Conservation (phyloP, 2,113 vertebrate genomes). For the Cephalopholis sonnerati region DNA sequence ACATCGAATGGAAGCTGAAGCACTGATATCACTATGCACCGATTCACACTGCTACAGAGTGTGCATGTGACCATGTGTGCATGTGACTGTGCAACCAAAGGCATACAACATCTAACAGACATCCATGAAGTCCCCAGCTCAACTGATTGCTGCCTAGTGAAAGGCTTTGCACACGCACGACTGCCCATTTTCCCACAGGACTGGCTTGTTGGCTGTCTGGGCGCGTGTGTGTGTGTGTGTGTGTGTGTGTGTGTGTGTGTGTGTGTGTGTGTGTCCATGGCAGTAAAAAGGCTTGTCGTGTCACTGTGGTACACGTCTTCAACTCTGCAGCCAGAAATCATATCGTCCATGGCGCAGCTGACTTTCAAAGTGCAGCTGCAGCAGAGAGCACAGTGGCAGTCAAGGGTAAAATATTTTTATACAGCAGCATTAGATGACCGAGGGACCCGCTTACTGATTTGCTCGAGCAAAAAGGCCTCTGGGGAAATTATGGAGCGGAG, state of each 20-base stretch:
- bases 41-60: neutral
- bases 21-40: neutral
- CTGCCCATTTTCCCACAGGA: conserved; percentile 8
- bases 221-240: conserved; percentile 6
- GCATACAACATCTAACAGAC: neutral
- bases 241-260: conserved; percentile 10
- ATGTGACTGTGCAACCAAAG: neutral
- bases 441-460: neutral
- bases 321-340: conserved; percentile 3
- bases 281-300: conserved; percentile 10
- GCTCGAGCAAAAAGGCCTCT: neutral
- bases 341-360: conserved; percentile 1
- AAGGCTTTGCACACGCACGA: conserved; percentile 3
- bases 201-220: neutral
- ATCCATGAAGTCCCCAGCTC: conserved; percentile 13
- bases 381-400: conserved; percentile 28
- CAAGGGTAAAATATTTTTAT: conserved; percentile 29
- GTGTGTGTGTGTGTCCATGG: neutral
- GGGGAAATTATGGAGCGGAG: conserved; percentile 32
- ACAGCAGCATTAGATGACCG: conserved; percentile 26
- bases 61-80: neutral
- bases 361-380: conserved; percentile 52
- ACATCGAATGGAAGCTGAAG: conserved; percentile 13
- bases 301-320: conserved; percentile 2
- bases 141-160: conserved; percentile 23